A percentile compares a stretch with the other conserved stretches of the same genome.
phyloP scores from a whole-genome alignment of 92 coral and sea anemone species.

The Zoanthus sociatus region DNA sequence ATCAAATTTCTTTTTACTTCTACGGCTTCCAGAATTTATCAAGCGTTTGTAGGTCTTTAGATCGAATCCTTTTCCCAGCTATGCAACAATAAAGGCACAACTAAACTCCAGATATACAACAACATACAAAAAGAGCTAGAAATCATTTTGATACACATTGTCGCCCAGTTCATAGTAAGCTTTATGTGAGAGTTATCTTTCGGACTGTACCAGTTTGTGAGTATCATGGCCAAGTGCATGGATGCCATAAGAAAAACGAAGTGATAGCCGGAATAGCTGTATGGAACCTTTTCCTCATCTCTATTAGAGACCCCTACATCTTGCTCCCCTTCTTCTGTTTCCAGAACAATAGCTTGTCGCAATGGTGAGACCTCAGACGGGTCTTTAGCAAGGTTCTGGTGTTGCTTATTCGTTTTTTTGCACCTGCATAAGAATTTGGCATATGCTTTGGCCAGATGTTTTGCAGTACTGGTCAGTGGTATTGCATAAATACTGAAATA shows the following conservation, averaged over 20 bases:
- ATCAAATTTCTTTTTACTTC: too few relatives aligned
- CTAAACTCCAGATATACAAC: constrained; percentile 87
- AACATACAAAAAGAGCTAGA: constrained; percentile 84
- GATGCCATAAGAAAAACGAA: constrained; percentile 89
- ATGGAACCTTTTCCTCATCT: constrained; percentile 65
- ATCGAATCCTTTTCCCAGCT: constrained; percentile 2
- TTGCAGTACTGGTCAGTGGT: constrained; percentile 67
- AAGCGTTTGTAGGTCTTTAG: not conserved
- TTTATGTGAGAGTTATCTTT: constrained; percentile 86
- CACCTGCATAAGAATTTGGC: not conserved
- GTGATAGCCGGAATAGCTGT: constrained; percentile 89
- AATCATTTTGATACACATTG: constrained; percentile 96
- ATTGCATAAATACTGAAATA: constrained; percentile 81
- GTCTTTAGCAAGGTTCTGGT: not conserved
- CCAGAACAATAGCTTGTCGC: not conserved
- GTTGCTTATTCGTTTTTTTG: not conserved
- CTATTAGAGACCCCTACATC: constrained; percentile 31
- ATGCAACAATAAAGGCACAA: constrained; percentile 68
- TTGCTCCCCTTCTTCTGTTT: constrained; percentile 9
- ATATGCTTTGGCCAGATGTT: constrained; percentile 53
- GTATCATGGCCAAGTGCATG: constrained; percentile 87
- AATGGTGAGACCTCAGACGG: constrained; percentile 36
- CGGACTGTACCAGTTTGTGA: constrained; percentile 97
- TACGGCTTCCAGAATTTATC: too few relatives aligned
- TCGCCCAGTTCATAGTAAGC: constrained; percentile 94